Percentiles rank a stretch among this genome's conserved stretches.
Conservation (phyloP, 1,140 invertebrate genomes). For the Dysdera silvatica region DNA sequence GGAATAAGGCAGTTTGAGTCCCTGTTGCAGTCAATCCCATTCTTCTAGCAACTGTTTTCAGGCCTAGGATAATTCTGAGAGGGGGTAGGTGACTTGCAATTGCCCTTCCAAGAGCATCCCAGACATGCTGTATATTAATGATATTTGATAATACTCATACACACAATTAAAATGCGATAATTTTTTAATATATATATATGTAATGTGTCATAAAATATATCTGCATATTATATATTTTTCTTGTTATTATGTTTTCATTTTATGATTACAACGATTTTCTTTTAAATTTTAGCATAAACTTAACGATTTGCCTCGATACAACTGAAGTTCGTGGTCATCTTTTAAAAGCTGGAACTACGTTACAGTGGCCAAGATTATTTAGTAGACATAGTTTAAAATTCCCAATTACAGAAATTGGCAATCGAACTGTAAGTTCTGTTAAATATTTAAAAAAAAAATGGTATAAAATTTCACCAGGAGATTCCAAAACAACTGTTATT, state of each 20-base stretch:
- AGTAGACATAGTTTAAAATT: slow-evolving; percentile 54
- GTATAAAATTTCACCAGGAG: no score
- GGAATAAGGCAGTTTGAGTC: no score
- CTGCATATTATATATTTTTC: background rate
- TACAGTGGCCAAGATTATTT: slow-evolving; percentile 61
- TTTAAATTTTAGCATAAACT: slow-evolving; percentile 60
- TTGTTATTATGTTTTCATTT: slow-evolving; percentile 32
- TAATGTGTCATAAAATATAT: background rate
- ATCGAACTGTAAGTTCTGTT: slow-evolving; percentile 52
- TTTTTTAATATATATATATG: background rate
- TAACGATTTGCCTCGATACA: slow-evolving; percentile 67
- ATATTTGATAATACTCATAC: no score
- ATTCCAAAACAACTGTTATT: no score
- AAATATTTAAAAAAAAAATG: background rate
- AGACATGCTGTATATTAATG: background rate
- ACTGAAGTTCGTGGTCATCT: slow-evolving; percentile 62
- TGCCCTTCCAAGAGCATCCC: no score
- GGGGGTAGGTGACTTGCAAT: no score
- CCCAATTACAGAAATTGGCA: slow-evolving; percentile 73
- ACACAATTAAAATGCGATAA: slow-evolving; percentile 33
- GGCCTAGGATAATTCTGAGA: no score
- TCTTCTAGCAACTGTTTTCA: no score
- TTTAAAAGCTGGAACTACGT: slow-evolving; percentile 59
- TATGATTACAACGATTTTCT: no score
- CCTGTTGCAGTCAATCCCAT: no score